Evolutionary conservation across 2,797 vertebrate genomes (phyloP).

Genomic region (Moxostoma hubbsi): DNA sequence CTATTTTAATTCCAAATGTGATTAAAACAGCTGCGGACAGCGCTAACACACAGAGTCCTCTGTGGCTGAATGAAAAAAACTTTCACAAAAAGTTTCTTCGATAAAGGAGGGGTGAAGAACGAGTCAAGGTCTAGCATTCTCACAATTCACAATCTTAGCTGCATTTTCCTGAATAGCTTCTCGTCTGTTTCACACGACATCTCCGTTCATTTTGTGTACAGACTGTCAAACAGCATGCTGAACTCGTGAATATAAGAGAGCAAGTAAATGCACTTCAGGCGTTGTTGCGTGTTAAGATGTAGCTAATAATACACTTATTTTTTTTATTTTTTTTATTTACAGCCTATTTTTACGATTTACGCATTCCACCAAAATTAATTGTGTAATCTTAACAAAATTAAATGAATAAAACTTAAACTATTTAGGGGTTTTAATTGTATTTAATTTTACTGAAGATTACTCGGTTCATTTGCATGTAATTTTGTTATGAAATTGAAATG

Average conservation of each 20-base stretch:
- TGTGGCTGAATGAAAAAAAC: constrained; percentile 50
- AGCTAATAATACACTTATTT: no score
- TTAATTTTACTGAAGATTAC: no score
- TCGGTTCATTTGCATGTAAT: no score
- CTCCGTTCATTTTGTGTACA: not conserved
- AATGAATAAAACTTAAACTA: no score
- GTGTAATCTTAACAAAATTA: no score
- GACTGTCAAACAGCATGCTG: not conserved
- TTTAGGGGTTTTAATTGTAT: no score
- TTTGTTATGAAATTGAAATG: no score
- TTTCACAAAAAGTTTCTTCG: constrained; percentile 43
- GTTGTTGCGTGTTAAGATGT: no score
- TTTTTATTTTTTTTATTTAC: no score
- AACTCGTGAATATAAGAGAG: not conserved
- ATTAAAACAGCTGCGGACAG: constrained; percentile 49
- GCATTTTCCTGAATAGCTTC: not conserved
- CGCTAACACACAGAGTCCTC: constrained; percentile 45
- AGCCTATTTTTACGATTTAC: no score
- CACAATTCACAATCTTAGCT: not conserved
- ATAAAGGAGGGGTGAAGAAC: constrained; percentile 49
- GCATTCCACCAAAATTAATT: no score
- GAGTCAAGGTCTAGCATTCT: constrained; percentile 30
- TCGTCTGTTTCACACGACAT: not conserved
- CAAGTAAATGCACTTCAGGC: constrained; percentile 12
- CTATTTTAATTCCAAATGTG: not conserved